These are phyloP conservation scores for Vollenhovia emeryi DNA, from an alignment of 1,140 invertebrate genomes.

Conservation along the genomic window DNA sequence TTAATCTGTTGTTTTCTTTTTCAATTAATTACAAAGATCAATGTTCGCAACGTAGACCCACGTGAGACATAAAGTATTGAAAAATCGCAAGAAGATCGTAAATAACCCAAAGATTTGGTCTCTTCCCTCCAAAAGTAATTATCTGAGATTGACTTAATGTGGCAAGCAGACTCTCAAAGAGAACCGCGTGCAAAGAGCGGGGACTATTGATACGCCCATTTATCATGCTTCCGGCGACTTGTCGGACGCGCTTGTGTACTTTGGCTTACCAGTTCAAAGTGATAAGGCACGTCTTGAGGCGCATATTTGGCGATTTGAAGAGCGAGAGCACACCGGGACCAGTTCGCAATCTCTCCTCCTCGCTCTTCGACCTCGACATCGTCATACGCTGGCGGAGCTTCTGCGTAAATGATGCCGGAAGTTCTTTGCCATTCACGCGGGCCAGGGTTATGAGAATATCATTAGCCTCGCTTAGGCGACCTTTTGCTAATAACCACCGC, in stretches of 20 bases:
- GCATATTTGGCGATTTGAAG: conserved; percentile 94
- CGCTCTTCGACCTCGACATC: conserved; percentile 88
- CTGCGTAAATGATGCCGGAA: conserved; percentile 90
- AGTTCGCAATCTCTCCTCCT: conserved; percentile 87
- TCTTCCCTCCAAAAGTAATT: background rate
- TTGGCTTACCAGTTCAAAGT: conserved; percentile 87
- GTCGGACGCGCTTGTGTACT: background rate
- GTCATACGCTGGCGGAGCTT: conserved; percentile 90
- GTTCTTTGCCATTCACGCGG: conserved; percentile 90
- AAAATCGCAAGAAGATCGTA: background rate
- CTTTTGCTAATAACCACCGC: conserved; percentile 93
- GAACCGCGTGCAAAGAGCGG: background rate
- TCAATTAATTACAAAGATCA: background rate
- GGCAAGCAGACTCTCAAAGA: background rate
- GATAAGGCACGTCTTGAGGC: conserved; percentile 88
- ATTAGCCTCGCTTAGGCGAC: conserved; percentile 92
- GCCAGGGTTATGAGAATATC: conserved; percentile 91
- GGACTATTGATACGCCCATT: background rate
- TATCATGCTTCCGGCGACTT: background rate
- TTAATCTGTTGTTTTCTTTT: background rate
- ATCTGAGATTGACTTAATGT: background rate
- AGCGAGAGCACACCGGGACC: conserved; percentile 90
- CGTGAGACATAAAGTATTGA: background rate
- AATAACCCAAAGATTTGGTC: background rate
- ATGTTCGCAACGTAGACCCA: background rate